Conservation (phyloP, 53 echinoderm and acorn worm species). For the Zoroaster sp. region DNA sequence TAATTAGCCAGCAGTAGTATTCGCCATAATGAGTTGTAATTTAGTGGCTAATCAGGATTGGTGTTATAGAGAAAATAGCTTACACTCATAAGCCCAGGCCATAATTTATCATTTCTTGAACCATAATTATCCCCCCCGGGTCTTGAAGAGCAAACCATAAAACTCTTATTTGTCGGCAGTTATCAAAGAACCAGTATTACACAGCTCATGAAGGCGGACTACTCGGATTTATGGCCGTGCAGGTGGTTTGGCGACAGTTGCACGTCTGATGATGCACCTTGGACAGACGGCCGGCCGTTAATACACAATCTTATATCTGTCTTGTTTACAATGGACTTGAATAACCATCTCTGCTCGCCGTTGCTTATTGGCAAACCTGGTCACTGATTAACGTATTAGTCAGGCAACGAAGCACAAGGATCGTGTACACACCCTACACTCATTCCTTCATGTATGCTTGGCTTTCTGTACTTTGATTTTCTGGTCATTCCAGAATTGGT, state of each 20-base stretch:
- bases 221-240: not conserved
- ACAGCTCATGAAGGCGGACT: constrained; percentile 4
- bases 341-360: not conserved
- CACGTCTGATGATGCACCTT: not conserved
- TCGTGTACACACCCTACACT: not conserved
- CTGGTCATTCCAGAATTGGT: too few relatives aligned
- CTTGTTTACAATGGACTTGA: constrained; percentile 31
- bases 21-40: too few relatives aligned
- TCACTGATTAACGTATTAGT: constrained; percentile 40
- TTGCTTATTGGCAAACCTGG: constrained; percentile 34
- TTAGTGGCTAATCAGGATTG: too few relatives aligned
- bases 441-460: not conserved
- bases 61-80: too few relatives aligned
- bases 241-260: not conserved
- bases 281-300: not conserved
- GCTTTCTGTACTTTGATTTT: too few relatives aligned
- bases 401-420: not conserved
- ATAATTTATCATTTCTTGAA: too few relatives aligned
- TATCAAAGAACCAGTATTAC: not conserved
- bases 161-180: not conserved
- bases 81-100: too few relatives aligned
- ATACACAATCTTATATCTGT: not conserved
- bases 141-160: too few relatives aligned
- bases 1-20: too few relatives aligned
- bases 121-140: too few relatives aligned